Base-by-base conservation (phyloP, 2,113 vertebrate species). In the Xenopus tropicalis region DNA sequence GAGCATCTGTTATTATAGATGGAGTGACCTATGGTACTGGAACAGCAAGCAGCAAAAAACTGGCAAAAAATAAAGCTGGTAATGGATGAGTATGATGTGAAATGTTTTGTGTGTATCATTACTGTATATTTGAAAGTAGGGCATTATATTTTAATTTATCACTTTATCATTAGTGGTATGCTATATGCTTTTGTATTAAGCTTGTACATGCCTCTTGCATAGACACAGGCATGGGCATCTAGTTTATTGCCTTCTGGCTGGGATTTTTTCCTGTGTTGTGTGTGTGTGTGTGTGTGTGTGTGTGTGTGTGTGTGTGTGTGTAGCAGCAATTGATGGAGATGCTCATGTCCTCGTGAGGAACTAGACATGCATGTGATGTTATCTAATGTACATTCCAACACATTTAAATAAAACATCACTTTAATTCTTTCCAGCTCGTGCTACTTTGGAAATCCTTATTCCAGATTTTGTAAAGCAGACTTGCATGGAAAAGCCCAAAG, bases 1-100 rank as follows among this genome's bases (percentile, higher is more conserved):
- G 97, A 86, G 96, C 96, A 64, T 99, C 96, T 0, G 97, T 99
- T 82, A 95, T 98, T 81, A 99, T 99, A 83, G 97, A 99, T 80
- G 97, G 97, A 86, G 97, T 99, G 75, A 98, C 97, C 12, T 99
- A 99, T 0, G 97, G 97, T 87, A 97, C 96, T 84, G 97, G 97
- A 88, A 99, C 96, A 52, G 97, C 97, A 84, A 99, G 97, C 91
- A 99, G 97, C 92, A 99, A 99, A 93, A 99, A 99, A 90, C 95
- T 99, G 80, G 97, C 97, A 80, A 99, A 98, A 91, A 99, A 99
- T 93, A 99, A 98, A 97, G 97, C 97, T 92, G 97, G 97, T 99
- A 97, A 77, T 42, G 25, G 42, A 5, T 19, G 21, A 59, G 2
- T 59, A 10, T 59, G 1, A 3, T 59, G 11, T 3, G 21, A 59